These are phyloP conservation scores for Danio albolineatus DNA, from an alignment of 2,797 vertebrate species.

Conservation along the genomic window DNA sequence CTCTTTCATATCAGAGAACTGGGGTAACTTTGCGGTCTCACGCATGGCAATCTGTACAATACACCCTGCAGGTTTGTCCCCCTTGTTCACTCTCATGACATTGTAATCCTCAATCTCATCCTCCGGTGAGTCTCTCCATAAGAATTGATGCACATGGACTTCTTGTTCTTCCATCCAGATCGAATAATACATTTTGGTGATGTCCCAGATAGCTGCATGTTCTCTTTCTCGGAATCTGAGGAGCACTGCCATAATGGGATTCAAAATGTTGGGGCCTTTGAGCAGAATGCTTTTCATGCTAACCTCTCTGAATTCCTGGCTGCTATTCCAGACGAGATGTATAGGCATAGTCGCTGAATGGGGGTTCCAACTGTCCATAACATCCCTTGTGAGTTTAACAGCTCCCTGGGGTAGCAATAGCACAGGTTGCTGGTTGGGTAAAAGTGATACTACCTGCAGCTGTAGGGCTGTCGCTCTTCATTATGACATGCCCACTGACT, in stretches of 20 bases:
- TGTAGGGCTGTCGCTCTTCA: neutral
- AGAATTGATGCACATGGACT: conserved; percentile 46
- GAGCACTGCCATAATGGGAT: conserved; percentile 43
- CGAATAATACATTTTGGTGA: conserved; percentile 56
- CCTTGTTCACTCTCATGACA: conserved; percentile 45
- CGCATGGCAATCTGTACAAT: conserved; percentile 34
- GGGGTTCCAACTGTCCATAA: conserved; percentile 30
- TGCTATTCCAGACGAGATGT: conserved; percentile 57
- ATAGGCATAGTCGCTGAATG: conserved; percentile 38
- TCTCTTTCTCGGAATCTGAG: conserved; percentile 40
- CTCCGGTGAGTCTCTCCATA: conserved; percentile 42
- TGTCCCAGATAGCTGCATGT: conserved; percentile 49
- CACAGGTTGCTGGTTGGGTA: neutral
- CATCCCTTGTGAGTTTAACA: conserved; percentile 29
- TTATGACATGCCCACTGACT: neutral
- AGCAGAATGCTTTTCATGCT: conserved; percentile 53
- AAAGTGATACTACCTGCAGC: neutral
- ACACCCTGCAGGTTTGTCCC: conserved; percentile 42
- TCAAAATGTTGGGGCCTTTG: no score
- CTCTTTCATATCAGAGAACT: conserved; percentile 29
- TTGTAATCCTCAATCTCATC: conserved; percentile 45
- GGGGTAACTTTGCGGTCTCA: conserved; percentile 32
- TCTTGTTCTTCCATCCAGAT: conserved; percentile 47
- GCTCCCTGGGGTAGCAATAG: conserved; percentile 14
- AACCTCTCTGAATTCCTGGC: conserved; percentile 38